Percentiles rank a stretch among this genome's conserved stretches.
Conservation (phyloP, 2,113 vertebrate genomes). For the Isichthys henryi region DNA sequence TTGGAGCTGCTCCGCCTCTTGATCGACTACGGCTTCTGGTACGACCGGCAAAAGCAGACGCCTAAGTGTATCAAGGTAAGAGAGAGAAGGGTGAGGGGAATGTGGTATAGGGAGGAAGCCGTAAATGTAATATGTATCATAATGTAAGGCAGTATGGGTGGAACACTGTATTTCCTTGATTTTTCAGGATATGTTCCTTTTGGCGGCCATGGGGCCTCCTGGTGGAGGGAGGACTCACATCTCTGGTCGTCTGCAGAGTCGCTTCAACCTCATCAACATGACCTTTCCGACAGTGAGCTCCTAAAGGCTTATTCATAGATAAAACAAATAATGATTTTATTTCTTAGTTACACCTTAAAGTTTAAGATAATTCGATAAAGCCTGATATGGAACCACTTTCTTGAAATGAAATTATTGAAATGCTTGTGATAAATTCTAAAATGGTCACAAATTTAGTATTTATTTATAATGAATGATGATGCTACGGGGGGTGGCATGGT, state of each 20-base stretch:
- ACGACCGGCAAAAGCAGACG: slow-evolving; percentile 71
- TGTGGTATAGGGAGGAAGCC: not conserved
- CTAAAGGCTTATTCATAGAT: not conserved
- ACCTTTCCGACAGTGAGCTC: slow-evolving; percentile 76
- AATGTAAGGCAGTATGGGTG: not conserved
- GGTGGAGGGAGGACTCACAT: slow-evolving; percentile 77
- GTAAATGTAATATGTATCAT: not conserved
- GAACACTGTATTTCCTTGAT: not conserved
- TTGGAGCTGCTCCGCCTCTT: slow-evolving; percentile 79
- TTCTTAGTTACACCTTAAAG: not conserved
- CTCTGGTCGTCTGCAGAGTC: slow-evolving; percentile 71
- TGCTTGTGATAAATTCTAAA: not conserved
- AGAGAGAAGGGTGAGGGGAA: not conserved
- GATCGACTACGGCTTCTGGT: slow-evolving; percentile 87
- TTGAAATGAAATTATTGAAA: not conserved
- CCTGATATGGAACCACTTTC: not conserved
- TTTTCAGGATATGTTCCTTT: slow-evolving; percentile 74
- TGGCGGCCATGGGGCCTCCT: slow-evolving; percentile 80
- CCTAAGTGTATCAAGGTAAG: slow-evolving; percentile 74
- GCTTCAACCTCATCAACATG: slow-evolving; percentile 87
- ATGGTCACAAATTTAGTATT: not conserved
- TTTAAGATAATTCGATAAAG: not conserved
- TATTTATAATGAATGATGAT: not conserved
- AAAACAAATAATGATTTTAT: not conserved
- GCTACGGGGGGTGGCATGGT: too few species aligned